Base-by-base conservation (phyloP, 2,113 vertebrate genomes). In the Phainopepla nitens region DNA sequence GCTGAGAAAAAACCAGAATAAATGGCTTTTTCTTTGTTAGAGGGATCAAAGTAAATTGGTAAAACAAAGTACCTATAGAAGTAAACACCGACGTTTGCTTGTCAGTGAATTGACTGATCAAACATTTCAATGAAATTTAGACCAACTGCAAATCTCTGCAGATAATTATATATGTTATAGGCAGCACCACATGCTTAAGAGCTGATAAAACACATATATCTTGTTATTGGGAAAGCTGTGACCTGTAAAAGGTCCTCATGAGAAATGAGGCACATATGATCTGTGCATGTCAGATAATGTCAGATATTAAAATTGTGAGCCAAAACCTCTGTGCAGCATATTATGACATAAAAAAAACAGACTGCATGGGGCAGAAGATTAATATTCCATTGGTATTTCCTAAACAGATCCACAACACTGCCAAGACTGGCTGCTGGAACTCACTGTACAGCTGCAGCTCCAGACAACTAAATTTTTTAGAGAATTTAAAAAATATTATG, bases 41-140 rank as follows among this genome's bases (percentile, higher is more conserved):
- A 68, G 17, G 9, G 41, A 93, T 82, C 87, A 94, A 85, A 88
- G 88, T 36, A 91, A 95, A 90, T 68, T 60, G 92, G 87, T 87
- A 70, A 93, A 94, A 88, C 65, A 39, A 91, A 96, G 50, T 42
- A 69, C 70, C 82, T 90, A 49, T 25, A 64, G 62, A 82, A 72
- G 45, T 51, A 94, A 96, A 94, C 79, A 93, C 82, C 92, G 82
- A 70, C 93, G 82, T 82, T 94, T 6, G 0, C 51, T 69, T 94
- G 44, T 72, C 85, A 90, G 25, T 50, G 66, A 64, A 75, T 76
- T 94, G 85, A 94, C 53, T 82, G 61, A 93, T 91, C 90, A 87
- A 82, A 31, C 13, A 65, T 84, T 90, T 68, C 75, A 93, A 93
- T 57, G 50, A 85, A 93, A 65, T 69, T 42, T 90, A 82, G 75